Percentiles rank a stretch among this genome's conserved stretches.
Evolutionary conservation across 2,113 vertebrate species (phyloP).

Genomic region (Trematomus loennbergii): DNA sequence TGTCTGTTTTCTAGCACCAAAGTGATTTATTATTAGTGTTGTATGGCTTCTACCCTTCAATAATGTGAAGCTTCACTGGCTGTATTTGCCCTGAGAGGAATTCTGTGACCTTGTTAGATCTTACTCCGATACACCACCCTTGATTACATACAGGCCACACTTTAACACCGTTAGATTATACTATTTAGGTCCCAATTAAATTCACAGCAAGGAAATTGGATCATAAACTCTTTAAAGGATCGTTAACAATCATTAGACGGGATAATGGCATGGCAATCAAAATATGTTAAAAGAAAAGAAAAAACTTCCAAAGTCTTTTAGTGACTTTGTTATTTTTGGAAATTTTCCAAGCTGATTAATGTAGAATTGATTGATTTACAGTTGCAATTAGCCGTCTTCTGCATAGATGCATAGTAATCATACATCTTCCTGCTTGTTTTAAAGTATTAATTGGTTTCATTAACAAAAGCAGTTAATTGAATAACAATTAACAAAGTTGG

Average conservation of each 20-base stretch:
- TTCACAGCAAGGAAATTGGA: constrained; percentile 76
- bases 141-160: constrained; percentile 75
- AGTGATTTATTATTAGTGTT: constrained; percentile 46
- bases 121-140: constrained; percentile 52
- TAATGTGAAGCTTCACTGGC: constrained; percentile 42
- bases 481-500: constrained; percentile 84
- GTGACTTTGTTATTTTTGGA: constrained; percentile 84
- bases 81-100: constrained; percentile 62
- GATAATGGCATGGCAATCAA: constrained; percentile 81
- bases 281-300: constrained; percentile 61
- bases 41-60: constrained; percentile 30
- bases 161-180: constrained; percentile 74
- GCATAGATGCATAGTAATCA: constrained; percentile 83
- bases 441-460: constrained; percentile 85
- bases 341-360: constrained; percentile 81
- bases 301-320: constrained; percentile 80
- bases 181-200: constrained; percentile 78
- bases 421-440: constrained; percentile 81
- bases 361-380: constrained; percentile 83
- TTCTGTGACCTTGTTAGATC: constrained; percentile 76
- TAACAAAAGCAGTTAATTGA: constrained; percentile 84
- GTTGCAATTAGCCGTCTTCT: constrained; percentile 82
- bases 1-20: constrained; percentile 20
- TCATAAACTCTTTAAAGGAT: constrained; percentile 80
- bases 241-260: constrained; percentile 80